Base-by-base conservation (phyloP, 2,888 invertebrate species). In the Heliconius ethilla region DNA sequence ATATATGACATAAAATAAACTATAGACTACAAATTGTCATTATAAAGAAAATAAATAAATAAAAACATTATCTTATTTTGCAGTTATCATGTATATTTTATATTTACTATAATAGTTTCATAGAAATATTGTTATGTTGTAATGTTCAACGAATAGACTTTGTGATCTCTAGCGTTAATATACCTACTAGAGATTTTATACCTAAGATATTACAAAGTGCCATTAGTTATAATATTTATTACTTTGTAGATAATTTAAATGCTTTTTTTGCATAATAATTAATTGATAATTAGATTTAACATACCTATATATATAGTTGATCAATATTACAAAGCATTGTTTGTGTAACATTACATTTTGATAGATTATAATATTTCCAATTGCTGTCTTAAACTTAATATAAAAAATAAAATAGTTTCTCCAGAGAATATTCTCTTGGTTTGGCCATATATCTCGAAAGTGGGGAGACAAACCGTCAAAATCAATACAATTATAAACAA, bases 151-250 rank as follows among this genome's bases (percentile, higher is more conserved):
- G 33, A 33, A 70, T 55, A 70, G 29, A 59, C 55, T 70, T 55
- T 70, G 51, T 13, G 55, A 70, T 70, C 70, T 70, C 70, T 70
- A 70, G 33, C 7, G 7, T 33, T 33, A 7, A 33, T 33, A 33
- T 33, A 33, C 33, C 33, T 33, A 33, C 7, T 33, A 33, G 33
- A 33, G 33, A 33, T 33, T 63, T 63, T 63, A 70, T 55, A 55
- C 29, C 29, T 70, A 33, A 22, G 33, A 51, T 72, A 72, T 33
- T 59, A 33, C 15, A 27, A 55, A 59, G 72, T 72, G 72, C 72
- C 72, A 72, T 72, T 59, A 72, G 59, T 59, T 59, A 37, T 59
- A 59, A 59, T 59, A 72, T 72, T 72, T 33, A 59, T 59, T 72
- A 59, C 25, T 37, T 59, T 33, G n/a, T 33, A 29, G n/a, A 72